A percentile compares a stretch with the other conserved stretches of the same genome.
Evolutionary conservation across 1,140 invertebrate species (phyloP).

Genomic region (Drosophila ercepeae): DNA sequence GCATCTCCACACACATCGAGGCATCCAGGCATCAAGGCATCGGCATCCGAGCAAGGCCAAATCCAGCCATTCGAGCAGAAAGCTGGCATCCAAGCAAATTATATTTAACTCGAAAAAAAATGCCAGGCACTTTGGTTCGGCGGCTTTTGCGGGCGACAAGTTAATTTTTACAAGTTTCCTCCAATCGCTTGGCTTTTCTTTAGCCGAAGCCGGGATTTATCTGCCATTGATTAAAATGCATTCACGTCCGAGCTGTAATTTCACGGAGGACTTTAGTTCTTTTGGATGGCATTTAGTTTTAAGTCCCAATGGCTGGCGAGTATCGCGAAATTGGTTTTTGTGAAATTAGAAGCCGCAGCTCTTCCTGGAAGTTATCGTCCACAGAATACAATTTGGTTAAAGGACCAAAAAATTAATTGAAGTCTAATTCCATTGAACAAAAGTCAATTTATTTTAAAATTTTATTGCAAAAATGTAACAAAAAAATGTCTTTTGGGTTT

Average conservation of each 20-base stretch:
- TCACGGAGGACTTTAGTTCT: slow-evolving; percentile 2
- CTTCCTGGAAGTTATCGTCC: neutral
- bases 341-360: slow-evolving; percentile 19
- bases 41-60: slow-evolving; percentile 5
- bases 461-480: slow-evolving; percentile 64
- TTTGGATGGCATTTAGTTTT: slow-evolving; percentile 51
- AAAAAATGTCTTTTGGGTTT: slow-evolving; percentile 48
- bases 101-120: slow-evolving; percentile 66
- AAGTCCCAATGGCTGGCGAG: slow-evolving; percentile 47
- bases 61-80: slow-evolving; percentile 16
- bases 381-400: too few relatives aligned
- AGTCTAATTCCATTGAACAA: too few relatives aligned
- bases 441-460: neutral
- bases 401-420: too few relatives aligned
- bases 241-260: slow-evolving; percentile 17
- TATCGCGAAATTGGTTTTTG: slow-evolving; percentile 55
- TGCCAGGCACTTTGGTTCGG: slow-evolving; percentile 50
- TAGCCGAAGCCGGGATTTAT: slow-evolving; percentile 2
- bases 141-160: slow-evolving; percentile 51
- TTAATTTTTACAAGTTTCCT: slow-evolving; percentile 55
- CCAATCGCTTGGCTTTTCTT: slow-evolving; percentile 27
- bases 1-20: slow-evolving; percentile 1
- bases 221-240: slow-evolving; percentile 38
- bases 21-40: slow-evolving; percentile 12
- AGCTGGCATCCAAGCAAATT: slow-evolving; percentile 47